These are phyloP conservation scores for Psittacula derbiana DNA, from an alignment of 2,797 vertebrate genomes.

Conservation along the genomic window DNA sequence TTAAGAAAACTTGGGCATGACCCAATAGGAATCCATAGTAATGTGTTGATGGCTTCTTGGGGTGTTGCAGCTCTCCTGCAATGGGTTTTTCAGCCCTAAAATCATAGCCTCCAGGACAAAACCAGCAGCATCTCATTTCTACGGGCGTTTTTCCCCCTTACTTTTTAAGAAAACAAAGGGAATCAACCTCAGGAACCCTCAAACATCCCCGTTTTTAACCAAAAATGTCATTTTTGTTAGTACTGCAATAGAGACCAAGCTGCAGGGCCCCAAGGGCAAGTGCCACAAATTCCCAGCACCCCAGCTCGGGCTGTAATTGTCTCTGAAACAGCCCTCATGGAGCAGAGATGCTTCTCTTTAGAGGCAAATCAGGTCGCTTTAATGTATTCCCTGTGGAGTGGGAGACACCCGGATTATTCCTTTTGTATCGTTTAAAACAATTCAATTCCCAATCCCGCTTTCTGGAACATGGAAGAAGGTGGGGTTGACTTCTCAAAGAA, in stretches of 20 bases:
- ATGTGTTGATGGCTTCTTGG: fast-evolving
- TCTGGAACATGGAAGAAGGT: fast-evolving
- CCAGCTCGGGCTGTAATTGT: not conserved
- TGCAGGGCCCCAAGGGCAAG: fast-evolving
- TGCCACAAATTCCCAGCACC: not conserved
- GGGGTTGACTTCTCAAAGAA: not conserved
- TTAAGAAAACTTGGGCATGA: fast-evolving
- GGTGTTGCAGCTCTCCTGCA: not conserved
- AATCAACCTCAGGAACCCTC: not conserved
- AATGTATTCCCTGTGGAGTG: fast-evolving
- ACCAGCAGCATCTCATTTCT: not conserved
- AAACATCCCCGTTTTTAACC: fast-evolving
- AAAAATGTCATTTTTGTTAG: not conserved
- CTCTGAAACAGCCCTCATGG: not conserved
- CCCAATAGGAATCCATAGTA: fast-evolving
- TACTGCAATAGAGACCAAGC: not conserved
- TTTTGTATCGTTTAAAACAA: not conserved
- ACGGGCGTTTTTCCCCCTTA: fast-evolving
- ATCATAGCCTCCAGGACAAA: not conserved
- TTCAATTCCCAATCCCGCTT: fast-evolving
- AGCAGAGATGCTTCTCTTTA: not conserved
- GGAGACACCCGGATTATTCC: not conserved
- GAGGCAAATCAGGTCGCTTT: not conserved
- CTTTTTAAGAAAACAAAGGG: not conserved
- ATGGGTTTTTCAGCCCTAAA: not conserved